Conservation (phyloP, 2,113 vertebrate genomes). For the Chaenogobius annularis region DNA sequence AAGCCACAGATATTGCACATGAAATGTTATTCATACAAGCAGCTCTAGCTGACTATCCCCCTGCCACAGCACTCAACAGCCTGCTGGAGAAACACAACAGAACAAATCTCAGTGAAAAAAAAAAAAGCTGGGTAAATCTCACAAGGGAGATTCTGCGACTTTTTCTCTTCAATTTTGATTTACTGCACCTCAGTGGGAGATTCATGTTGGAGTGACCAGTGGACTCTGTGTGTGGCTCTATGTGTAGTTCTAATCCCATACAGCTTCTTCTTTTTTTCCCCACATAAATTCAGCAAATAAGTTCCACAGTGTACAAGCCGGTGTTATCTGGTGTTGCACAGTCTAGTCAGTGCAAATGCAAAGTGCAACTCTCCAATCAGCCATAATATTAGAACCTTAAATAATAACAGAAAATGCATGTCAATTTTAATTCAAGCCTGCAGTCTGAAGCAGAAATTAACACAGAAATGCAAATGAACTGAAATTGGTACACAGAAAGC, state of each 20-base stretch:
- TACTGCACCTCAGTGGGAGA: constrained; percentile 8
- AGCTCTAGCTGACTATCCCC: constrained; percentile 74
- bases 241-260: constrained; percentile 4
- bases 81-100: constrained; percentile 72
- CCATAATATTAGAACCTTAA: background rate
- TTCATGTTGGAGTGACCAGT: constrained; percentile 10
- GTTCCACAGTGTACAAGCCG: background rate
- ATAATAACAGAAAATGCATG: background rate
- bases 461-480: background rate
- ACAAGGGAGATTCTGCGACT: constrained; percentile 45
- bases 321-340: constrained; percentile 6
- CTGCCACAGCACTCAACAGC: constrained; percentile 67
- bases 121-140: constrained; percentile 60
- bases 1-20: constrained; percentile 77
- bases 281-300: background rate
- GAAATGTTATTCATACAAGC: constrained; percentile 76
- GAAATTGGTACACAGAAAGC: background rate
- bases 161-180: constrained; percentile 41
- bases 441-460: background rate
- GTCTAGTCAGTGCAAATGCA: background rate
- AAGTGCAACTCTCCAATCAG: background rate
- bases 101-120: constrained; percentile 67
- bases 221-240: constrained; percentile 3
- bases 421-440: background rate
- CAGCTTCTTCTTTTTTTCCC: background rate